phyloP scores from a whole-genome alignment of 2,797 vertebrate genomes.

The Urophycis tenuis region DNA sequence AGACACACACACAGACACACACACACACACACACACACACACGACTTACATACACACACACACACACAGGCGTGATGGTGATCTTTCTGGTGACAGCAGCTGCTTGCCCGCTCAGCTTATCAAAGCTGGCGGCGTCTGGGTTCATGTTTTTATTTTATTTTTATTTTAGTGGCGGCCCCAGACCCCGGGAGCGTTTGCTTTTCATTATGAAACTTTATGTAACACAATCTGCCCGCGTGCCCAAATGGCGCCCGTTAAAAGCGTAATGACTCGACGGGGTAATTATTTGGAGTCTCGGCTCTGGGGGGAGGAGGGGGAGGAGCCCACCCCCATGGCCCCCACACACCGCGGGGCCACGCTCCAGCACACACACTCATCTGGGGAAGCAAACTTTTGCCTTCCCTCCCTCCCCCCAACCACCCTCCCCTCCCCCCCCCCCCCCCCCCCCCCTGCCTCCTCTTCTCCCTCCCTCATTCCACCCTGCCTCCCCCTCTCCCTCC shows the following conservation, averaged over 20 bases:
- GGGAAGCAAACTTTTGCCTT: slow-evolving; percentile 70
- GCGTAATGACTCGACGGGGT: slow-evolving; percentile 73
- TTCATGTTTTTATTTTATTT: slow-evolving; percentile 21
- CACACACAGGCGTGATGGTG: background rate
- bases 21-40: background rate
- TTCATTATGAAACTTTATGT: slow-evolving; percentile 66
- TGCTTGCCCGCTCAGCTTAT: slow-evolving; percentile 19
- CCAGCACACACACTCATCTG: slow-evolving; percentile 71
- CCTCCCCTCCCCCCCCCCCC: slow-evolving; percentile 27
- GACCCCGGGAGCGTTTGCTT: slow-evolving; percentile 39
- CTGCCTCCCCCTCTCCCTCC: background rate
- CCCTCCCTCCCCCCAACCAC: slow-evolving; percentile 8
- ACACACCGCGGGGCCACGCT: slow-evolving; percentile 58
- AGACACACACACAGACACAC: no score
- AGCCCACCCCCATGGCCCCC: slow-evolving; percentile 2
- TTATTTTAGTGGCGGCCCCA: slow-evolving; percentile 39
- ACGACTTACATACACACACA: background rate
- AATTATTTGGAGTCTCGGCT: slow-evolving; percentile 77
- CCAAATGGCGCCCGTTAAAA: slow-evolving; percentile 72
- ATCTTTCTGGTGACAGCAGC: background rate
- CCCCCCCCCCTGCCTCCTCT: background rate
- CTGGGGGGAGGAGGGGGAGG: slow-evolving; percentile 50
- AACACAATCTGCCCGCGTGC: slow-evolving; percentile 61
- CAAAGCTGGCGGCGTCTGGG: slow-evolving; percentile 37
- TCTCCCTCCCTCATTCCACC: slow-evolving; percentile 16